phyloP scores from a whole-genome alignment of 1,140 invertebrate species.

The Zaprionus kolodkinae region DNA sequence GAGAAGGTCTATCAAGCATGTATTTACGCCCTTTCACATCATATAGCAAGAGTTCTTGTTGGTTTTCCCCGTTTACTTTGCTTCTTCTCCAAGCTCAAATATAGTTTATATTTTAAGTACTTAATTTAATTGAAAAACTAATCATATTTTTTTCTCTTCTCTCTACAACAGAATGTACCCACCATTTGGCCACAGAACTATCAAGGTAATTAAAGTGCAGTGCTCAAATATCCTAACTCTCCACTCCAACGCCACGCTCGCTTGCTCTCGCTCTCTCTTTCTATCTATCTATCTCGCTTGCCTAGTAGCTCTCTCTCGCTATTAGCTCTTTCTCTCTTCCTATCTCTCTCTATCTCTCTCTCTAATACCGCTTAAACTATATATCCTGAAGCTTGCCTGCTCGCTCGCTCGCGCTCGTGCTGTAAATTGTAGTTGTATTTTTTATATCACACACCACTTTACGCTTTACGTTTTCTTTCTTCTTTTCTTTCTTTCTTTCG shows the following conservation, averaged over 20 bases:
- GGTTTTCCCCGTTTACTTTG: not conserved
- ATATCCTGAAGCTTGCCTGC: constrained; percentile 20
- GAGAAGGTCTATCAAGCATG: no score
- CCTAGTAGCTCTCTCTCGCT: constrained; percentile 1
- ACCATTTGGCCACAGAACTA: constrained; percentile 84
- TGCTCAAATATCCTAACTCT: constrained; percentile 1
- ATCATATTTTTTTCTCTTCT: constrained; percentile 13
- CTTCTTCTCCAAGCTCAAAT: not conserved
- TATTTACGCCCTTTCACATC: not conserved
- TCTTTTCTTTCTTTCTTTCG: constrained; percentile 70
- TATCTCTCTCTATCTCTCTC: not conserved
- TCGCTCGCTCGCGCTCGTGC: constrained; percentile 11
- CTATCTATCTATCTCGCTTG: not conserved
- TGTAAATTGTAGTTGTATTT: constrained; percentile 28
- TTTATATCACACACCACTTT: constrained; percentile 36
- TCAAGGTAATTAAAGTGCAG: constrained; percentile 80
- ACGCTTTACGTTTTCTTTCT: constrained; percentile 69
- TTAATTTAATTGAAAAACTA: not conserved
- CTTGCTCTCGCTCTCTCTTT: not conserved
- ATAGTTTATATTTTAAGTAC: not conserved
- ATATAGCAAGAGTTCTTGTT: not conserved
- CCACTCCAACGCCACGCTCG: not conserved
- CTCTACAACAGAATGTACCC: constrained; percentile 83
- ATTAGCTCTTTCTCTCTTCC: constrained; percentile 4
- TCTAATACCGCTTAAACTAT: not conserved